Base-by-base conservation (phyloP, 2,113 vertebrate genomes). In the Rhynchomys soricoides region DNA sequence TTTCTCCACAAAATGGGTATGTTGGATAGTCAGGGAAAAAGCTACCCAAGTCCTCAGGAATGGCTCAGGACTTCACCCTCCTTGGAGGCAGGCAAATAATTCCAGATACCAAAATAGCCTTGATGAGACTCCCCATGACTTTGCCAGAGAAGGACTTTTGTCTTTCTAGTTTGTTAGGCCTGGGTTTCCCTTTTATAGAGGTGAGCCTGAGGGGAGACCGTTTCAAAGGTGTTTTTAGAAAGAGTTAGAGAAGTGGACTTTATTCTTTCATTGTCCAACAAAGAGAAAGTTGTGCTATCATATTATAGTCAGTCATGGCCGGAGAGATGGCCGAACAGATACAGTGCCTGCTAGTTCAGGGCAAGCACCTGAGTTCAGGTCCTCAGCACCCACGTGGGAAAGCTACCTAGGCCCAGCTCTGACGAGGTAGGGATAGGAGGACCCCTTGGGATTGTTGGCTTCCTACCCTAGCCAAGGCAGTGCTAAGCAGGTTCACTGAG, bases 11-110 rank as follows among this genome's bases (percentile, higher is more conserved):
- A 90, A 88, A 70, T 21, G 34, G 21, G 22, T 6, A 10, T 4
- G 21, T 34, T 2, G 17, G 34, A 71, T 66, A 90, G 88, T 17
- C 34, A 71, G 96, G 40, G 97, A 97, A 96, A 43, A 96, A 97
- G 97, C 95, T 95, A 95, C 97, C 45, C 7, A 96, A 98, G 96
- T 93, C 50, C 75, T 95, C 97, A 98, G 97, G 95, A 95, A 96
- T 85, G 91, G 96, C 93, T 97, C 95, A 97, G 95, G 96, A 89
- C 89, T 78, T 0, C 0, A 13, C 52, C 37, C 81, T 83, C 75
- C 37, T 90, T 43, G 70, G 71, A 97, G 97, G 97, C 97, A 96
- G 95, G 98, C 97, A 98, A 98, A 98, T 97, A 93, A 97, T 98
- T 98, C 96, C 71, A 97, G 95, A 97, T 98, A 97, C 89, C 97